Conservation (phyloP, 2,113 vertebrate species). For the Chloropsis cyanopogon region DNA sequence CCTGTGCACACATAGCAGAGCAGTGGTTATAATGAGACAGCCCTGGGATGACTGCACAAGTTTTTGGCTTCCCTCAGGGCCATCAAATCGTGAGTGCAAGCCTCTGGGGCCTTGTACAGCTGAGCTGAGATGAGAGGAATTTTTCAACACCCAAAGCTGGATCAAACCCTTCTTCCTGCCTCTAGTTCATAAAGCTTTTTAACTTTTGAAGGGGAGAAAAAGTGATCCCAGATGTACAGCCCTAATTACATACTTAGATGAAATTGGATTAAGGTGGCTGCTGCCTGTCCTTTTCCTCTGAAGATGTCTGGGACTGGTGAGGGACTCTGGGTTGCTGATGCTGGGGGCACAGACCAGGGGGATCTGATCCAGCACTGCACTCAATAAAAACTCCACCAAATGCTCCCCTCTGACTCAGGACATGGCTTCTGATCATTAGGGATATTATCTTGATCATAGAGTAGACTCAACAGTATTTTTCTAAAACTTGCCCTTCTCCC, state of each 20-base stretch:
- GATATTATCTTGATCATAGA: background rate
- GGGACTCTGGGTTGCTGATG: background rate
- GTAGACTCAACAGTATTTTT: background rate
- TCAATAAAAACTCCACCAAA: background rate
- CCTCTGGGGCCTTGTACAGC: constrained; percentile 26
- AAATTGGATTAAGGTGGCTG: constrained; percentile 66
- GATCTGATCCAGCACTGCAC: background rate
- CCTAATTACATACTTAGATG: constrained; percentile 65
- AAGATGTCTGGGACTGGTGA: background rate
- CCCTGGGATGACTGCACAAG: background rate
- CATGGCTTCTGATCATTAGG: background rate
- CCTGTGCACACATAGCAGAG: background rate
- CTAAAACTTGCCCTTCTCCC: background rate
- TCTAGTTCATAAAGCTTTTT: constrained; percentile 58
- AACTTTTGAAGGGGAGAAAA: constrained; percentile 57
- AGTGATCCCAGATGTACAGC: constrained; percentile 66
- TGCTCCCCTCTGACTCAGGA: background rate
- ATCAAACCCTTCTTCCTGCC: constrained; percentile 54
- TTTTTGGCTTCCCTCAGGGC: constrained; percentile 16
- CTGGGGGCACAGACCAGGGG: background rate
- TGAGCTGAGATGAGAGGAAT: constrained; percentile 56
- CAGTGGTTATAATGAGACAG: background rate
- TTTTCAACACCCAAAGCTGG: constrained; percentile 59
- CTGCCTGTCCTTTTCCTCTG: constrained; percentile 44
- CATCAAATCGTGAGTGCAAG: background rate